Base-by-base conservation (phyloP, 2,113 vertebrate genomes). In the Pelecanus crispus region DNA sequence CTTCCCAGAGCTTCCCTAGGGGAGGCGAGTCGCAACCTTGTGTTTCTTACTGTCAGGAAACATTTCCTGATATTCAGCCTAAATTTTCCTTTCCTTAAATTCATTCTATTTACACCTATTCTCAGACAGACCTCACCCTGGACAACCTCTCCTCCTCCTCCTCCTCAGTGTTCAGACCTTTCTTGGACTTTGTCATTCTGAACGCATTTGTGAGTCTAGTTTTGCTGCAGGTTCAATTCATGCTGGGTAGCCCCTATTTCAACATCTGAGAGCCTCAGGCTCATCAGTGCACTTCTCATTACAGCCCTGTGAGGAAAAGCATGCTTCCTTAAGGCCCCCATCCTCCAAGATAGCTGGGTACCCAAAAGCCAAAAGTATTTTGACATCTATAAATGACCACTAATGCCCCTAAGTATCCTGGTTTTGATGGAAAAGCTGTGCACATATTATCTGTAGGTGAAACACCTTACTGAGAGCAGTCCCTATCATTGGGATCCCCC, bases 31-130 rank as follows among this genome's bases (percentile, higher is more conserved):
- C 3, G 0, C 90, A 92, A 40, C 59, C 61, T 86, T 31, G 32
- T 34, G 62, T 82, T 96, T 80, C 85, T 90, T 31, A 24, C 55
- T 34, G 44, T 89, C 92, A 53, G 93, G 92, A 90, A 95, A 90
- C 53, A 2, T 59, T 95, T 96, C 95, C 93, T 93, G 95, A 96
- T 29, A 83, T 90, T 86, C 94, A 88, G 6, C 61, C 4, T 7
- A 68, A 77, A 45, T 94, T 93, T 96, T 95, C 95, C 94, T 93
- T 94, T 94, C 94, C 94, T 93, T 53, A 92, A 86, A 91, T 90
- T 96, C 87, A 80, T 94, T 71, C 74, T 10, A 2, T 90, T 80
- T 65, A 77, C 93, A 94, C 84, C 66, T 77, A 53, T 55, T 82
- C 61, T 74, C 73, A 28, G 91, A 16, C 77, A n/a, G 68, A 28